A percentile compares a stretch with the other conserved stretches of the same genome.
Evolutionary conservation across 2,888 invertebrate genomes (phyloP).

Genomic region (Oligia latruncula): DNA sequence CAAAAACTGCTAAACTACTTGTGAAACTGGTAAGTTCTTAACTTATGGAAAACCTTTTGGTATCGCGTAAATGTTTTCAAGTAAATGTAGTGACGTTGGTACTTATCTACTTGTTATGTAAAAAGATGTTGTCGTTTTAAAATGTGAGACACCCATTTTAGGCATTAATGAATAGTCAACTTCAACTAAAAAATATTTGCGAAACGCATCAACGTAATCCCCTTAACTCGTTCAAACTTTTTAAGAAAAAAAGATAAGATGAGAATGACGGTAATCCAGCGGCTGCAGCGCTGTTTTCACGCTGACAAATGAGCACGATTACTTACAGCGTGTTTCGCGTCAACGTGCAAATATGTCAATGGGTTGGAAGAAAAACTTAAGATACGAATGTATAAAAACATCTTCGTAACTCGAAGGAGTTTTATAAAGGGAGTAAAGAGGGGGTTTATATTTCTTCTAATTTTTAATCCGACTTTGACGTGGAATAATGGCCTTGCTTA

Average conservation of each 20-base stretch:
- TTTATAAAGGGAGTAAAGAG: not conserved
- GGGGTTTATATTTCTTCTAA: not conserved
- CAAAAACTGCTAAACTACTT: not conserved
- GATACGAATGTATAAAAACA: not conserved
- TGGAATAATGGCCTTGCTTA: no score
- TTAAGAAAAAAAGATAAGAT: constrained; percentile 66
- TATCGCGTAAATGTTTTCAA: not conserved
- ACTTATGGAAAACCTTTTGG: not conserved
- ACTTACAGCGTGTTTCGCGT: constrained; percentile 72
- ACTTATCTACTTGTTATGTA: not conserved
- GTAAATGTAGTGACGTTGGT: not conserved
- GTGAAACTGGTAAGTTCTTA: not conserved
- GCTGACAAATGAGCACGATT: constrained; percentile 79
- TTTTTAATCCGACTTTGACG: not conserved
- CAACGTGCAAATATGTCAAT: constrained; percentile 61
- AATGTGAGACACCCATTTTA: not conserved
- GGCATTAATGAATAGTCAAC: constrained; percentile 25
- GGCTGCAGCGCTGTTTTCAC: constrained; percentile 44
- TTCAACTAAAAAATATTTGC: constrained; percentile 47
- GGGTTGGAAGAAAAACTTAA: constrained; percentile 24
- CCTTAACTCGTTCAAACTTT: constrained; percentile 50
- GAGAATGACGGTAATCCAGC: constrained; percentile 74
- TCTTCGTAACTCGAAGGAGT: not conserved
- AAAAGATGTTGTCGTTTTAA: not conserved
- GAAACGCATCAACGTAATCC: constrained; percentile 41